Conservation (phyloP, 2,888 invertebrate genomes). For the Nomada goodeniana region DNA sequence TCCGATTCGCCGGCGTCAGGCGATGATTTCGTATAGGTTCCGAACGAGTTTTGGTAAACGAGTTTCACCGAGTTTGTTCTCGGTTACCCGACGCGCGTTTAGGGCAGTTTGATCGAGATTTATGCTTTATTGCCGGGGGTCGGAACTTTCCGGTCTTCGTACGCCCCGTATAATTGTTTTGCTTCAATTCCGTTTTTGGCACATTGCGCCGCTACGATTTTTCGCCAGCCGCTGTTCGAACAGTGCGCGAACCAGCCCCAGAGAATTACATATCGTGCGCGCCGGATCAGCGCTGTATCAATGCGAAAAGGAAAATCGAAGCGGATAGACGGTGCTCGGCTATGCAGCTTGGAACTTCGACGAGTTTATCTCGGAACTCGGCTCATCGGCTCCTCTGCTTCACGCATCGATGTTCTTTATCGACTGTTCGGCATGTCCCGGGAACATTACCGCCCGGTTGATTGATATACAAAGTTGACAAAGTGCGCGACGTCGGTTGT, state of each 20-base stretch:
- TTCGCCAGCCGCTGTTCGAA: not conserved
- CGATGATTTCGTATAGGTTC: conserved; percentile 17
- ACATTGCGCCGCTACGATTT: not conserved
- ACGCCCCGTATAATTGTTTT: too few relatives aligned
- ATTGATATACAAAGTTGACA: conserved; percentile 78
- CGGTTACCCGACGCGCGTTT: too few relatives aligned
- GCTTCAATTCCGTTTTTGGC: too few relatives aligned
- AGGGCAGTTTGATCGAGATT: too few relatives aligned
- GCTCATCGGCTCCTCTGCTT: conserved; percentile 70
- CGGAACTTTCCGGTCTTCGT: too few relatives aligned
- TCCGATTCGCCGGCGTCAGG: conserved; percentile 25
- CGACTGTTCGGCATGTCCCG: conserved; percentile 66
- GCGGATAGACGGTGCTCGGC: not conserved
- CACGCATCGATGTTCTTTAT: conserved; percentile 72
- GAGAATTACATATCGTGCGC: conserved; percentile 21
- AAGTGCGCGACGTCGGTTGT: conserved; percentile 69
- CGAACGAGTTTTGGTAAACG: conserved; percentile 8
- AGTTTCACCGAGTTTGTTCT: not conserved
- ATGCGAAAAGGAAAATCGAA: conserved; percentile 41
- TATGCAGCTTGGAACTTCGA: conserved; percentile 6
- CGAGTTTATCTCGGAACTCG: conserved; percentile 67
- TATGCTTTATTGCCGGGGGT: too few relatives aligned
- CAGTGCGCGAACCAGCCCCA: not conserved
- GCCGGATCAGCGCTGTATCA: conserved; percentile 24
- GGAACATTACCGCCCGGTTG: conserved; percentile 70